These are phyloP conservation scores for Chromoteleia sp. DNA, from an alignment of 2,888 invertebrate genomes.

Conservation along the genomic window DNA sequence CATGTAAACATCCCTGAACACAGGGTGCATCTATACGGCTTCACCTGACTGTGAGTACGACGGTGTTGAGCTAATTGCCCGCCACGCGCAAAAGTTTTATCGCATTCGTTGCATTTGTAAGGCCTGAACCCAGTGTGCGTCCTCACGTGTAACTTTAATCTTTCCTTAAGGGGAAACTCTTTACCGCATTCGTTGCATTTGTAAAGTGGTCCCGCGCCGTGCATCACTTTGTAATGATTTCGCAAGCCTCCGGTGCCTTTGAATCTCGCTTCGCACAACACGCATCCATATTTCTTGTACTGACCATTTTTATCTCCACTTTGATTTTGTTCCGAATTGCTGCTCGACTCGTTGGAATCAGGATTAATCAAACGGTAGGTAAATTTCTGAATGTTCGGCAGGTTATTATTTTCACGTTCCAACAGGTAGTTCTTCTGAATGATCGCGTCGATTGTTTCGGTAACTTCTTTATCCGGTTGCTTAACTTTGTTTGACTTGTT, in stretches of 20 bases:
- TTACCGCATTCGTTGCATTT: constrained; percentile 91
- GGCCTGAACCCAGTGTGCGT: constrained; percentile 90
- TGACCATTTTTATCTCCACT: constrained; percentile 35
- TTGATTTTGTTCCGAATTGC: neutral
- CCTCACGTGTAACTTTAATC: constrained; percentile 90
- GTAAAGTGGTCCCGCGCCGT: constrained; percentile 85
- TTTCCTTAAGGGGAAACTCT: constrained; percentile 91
- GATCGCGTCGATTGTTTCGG: constrained; percentile 77
- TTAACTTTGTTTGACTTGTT: constrained; percentile 15
- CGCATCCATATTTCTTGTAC: constrained; percentile 80
- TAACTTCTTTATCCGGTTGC: constrained; percentile 68
- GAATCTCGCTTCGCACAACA: constrained; percentile 80
- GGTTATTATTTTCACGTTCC: constrained; percentile 80
- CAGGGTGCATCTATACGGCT: constrained; percentile 89
- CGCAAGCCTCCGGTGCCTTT: constrained; percentile 83
- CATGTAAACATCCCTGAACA: constrained; percentile 90
- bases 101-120: constrained; percentile 88
- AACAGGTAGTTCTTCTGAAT: constrained; percentile 78
- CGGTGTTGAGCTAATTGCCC: constrained; percentile 92
- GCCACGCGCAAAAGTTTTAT: constrained; percentile 89
- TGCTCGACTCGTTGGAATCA: constrained; percentile 20
- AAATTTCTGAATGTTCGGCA: constrained; percentile 52
- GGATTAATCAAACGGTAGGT: constrained; percentile 47
- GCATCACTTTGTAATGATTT: constrained; percentile 83
- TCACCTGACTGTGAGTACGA: constrained; percentile 90